Base-by-base conservation (phyloP, 2,888 invertebrate genomes). In the Colostygia pectinataria region DNA sequence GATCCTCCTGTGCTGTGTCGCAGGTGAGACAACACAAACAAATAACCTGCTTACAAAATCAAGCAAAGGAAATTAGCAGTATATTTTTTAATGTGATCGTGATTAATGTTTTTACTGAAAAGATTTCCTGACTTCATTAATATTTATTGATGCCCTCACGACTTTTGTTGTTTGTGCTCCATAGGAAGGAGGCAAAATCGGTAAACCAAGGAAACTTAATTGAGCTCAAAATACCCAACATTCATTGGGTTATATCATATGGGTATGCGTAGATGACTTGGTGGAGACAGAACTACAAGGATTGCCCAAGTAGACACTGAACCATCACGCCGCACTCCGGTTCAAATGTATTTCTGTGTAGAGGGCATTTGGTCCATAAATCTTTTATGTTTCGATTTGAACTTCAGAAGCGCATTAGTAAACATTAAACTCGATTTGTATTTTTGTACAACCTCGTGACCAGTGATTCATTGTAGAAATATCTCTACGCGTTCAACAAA, bases 1-100 rank as follows among this genome's bases (percentile, higher is more conserved):
- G 28, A 59, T 83, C 47, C 62, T 82, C 51, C 70, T 88, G 63
- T 78, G 74, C 65, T 65, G 82, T 46, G 72, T 78, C 53, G 71
- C 83, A 83, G 88, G 88, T 60, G 58, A 60, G 60, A 28, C 23
- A 14, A 31, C 31, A 31, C 8, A 14, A 14, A 13, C 1, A 18
- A 9, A 5, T 20, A 20, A n/a, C n/a, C n/a, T n/a, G n/a, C n/a
- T n/a, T n/a, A n/a, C n/a, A n/a, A n/a, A n/a, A n/a, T n/a, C n/a
- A n/a, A n/a, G n/a, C n/a, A n/a, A n/a, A n/a, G n/a, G n/a, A n/a
- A n/a, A n/a, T n/a, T n/a, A n/a, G n/a, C n/a, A n/a, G n/a, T 36
- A 20, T 42, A 42, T 43, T 37, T 49, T 27, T n/a, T 23, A 38
- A 43, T 28, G 43, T 49, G 42, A 37, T 38, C 29, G 47, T 46